Evolutionary conservation across 2,888 invertebrate genomes (phyloP).

Genomic region (Ectemnius cavifrons): DNA sequence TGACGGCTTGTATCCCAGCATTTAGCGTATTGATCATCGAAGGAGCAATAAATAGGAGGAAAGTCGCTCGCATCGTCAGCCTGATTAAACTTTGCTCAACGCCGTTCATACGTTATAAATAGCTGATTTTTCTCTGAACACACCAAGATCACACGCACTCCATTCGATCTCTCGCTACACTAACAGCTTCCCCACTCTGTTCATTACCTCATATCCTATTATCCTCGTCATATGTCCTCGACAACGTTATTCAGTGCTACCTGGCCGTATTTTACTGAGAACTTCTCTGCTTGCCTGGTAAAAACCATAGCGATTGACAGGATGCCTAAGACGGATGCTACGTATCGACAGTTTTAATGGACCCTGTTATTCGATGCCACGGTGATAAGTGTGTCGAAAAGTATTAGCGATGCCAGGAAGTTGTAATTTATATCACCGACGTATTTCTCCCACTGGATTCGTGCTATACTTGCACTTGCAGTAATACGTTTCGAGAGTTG

Average conservation of each 20-base stretch:
- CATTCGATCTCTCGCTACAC: not conserved
- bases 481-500: too few relatives aligned
- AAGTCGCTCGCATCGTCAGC: constrained; percentile 49
- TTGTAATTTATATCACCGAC: too few relatives aligned
- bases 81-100: constrained; percentile 66
- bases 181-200: too few relatives aligned
- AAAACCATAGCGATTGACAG: constrained; percentile 18
- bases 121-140: constrained; percentile 49
- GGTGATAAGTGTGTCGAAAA: constrained; percentile 5
- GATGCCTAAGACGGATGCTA: constrained; percentile 23
- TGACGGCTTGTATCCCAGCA: constrained; percentile 52
- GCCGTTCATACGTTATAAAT: constrained; percentile 67
- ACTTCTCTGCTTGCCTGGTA: constrained; percentile 16
- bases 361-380: constrained; percentile 25
- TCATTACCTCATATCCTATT: too few relatives aligned
- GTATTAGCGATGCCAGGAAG: not conserved
- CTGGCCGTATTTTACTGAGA: constrained; percentile 26
- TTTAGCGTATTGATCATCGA: constrained; percentile 68
- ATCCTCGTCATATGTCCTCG: too few relatives aligned
- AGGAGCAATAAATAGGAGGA: constrained; percentile 63
- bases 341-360: constrained; percentile 42
- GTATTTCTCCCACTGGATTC: too few relatives aligned
- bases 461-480: too few relatives aligned
- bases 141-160: not conserved
- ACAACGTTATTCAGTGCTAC: constrained; percentile 15